Conservation (phyloP, 2,888 invertebrate species). For the Drosophila nigricruria region DNA sequence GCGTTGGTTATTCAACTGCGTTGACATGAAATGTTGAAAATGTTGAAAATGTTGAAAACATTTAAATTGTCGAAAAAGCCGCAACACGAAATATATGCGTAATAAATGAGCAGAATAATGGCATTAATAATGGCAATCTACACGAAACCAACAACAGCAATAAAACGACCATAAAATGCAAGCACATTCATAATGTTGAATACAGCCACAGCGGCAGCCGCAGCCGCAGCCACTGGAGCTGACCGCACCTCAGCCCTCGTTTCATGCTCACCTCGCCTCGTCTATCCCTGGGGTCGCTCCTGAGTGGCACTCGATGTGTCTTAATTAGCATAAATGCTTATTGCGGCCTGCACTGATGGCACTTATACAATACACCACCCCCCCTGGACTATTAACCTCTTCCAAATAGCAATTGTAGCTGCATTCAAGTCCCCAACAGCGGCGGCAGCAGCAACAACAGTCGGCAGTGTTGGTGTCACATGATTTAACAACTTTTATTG, state of each 20-base stretch:
- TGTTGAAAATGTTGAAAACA: constrained; percentile 26
- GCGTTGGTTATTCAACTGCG: constrained; percentile 26
- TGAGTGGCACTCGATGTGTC: constrained; percentile 64
- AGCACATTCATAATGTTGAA: constrained; percentile 56
- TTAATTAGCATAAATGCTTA: constrained; percentile 75
- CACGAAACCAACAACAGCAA: constrained; percentile 67
- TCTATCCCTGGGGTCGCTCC: background rate
- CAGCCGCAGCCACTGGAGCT: constrained; percentile 36
- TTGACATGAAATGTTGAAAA: constrained; percentile 33
- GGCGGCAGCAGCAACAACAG: constrained; percentile 17
- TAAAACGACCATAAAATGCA: constrained; percentile 73
- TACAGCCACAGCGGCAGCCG: constrained; percentile 3
- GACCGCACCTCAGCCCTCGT: constrained; percentile 9
- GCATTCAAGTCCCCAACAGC: constrained; percentile 1
- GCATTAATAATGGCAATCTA: constrained; percentile 68
- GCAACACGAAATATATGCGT: constrained; percentile 43
- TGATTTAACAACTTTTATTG: constrained; percentile 67
- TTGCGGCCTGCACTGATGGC: constrained; percentile 37
- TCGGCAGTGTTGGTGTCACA: constrained; percentile 39
- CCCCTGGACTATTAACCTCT: background rate
- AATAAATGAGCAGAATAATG: constrained; percentile 70
- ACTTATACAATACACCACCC: constrained; percentile 32
- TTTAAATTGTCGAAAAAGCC: constrained; percentile 49
- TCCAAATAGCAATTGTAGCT: background rate
- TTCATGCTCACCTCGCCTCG: background rate